phyloP scores from a whole-genome alignment of 2,113 vertebrate species.

The Datnioides undecimradiatus region DNA sequence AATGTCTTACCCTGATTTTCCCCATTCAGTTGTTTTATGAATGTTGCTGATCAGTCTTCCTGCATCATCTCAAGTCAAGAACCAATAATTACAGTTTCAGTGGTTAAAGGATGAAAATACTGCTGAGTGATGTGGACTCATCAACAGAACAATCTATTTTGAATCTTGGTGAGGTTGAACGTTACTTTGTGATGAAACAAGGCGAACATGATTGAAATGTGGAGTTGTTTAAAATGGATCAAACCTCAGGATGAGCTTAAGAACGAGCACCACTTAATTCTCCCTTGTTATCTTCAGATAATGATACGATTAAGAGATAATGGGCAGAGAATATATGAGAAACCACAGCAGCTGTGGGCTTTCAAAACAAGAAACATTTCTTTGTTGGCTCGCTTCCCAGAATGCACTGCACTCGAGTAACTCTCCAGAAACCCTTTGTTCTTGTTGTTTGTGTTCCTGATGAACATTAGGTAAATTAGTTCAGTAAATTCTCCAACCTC shows the following conservation, averaged over 20 bases:
- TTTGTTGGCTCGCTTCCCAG: neutral
- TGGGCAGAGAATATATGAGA: neutral
- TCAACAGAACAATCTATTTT: neutral
- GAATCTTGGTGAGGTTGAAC: neutral
- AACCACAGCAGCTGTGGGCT: neutral
- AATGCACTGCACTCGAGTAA: neutral
- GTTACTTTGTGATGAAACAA: neutral
- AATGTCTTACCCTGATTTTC: neutral
- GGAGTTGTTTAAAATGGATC: neutral
- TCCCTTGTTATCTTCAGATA: conserved; percentile 3
- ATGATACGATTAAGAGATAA: conserved; percentile 16
- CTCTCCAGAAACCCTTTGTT: neutral
- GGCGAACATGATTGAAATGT: neutral
- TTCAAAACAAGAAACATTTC: neutral
- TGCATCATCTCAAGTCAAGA: neutral
- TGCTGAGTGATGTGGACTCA: neutral
- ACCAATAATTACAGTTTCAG: neutral
- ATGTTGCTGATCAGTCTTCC: neutral
- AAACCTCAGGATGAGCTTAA: conserved; percentile 1
- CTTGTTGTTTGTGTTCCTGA: neutral
- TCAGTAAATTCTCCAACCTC: neutral
- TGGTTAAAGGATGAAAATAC: neutral
- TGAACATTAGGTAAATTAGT: neutral
- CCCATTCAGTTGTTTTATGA: too few species aligned
- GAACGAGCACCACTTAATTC: neutral